These are phyloP conservation scores for Aphaenogaster ashmeadi DNA, from an alignment of 1,140 invertebrate genomes.

Conservation along the genomic window DNA sequence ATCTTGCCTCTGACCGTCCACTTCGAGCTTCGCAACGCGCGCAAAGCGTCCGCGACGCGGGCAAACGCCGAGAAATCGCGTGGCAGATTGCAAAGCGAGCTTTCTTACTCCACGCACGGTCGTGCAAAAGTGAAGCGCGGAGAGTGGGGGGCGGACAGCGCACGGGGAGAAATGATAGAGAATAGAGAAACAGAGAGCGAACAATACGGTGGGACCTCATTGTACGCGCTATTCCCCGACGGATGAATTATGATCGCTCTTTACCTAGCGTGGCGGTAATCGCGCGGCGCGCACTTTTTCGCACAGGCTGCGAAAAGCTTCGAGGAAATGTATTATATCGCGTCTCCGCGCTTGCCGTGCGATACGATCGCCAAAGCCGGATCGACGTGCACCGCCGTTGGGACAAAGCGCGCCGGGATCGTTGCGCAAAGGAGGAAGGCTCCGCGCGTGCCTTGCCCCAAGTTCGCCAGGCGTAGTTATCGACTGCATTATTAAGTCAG, in stretches of 20 bases:
- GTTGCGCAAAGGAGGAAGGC: slow-evolving; percentile 30
- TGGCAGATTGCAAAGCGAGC: background rate
- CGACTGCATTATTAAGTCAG: slow-evolving; percentile 82
- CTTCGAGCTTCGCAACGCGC: slow-evolving; percentile 21
- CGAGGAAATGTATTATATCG: slow-evolving; percentile 49
- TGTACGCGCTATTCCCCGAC: background rate
- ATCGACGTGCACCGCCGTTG: background rate
- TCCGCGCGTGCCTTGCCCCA: slow-evolving; percentile 38
- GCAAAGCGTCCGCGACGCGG: background rate
- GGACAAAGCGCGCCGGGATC: slow-evolving; percentile 7
- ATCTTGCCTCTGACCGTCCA: slow-evolving; percentile 45
- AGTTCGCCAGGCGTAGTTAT: slow-evolving; percentile 74
- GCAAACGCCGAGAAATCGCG: background rate
- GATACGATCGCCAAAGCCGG: slow-evolving; percentile 34
- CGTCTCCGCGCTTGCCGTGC: slow-evolving; percentile 22
- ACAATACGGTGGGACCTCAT: background rate
- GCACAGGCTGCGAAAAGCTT: background rate
- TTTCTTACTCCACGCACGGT: background rate
- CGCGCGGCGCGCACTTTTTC: slow-evolving; percentile 30
- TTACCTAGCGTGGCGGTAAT: background rate
- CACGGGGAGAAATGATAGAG: background rate
- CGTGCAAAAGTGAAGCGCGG: background rate
- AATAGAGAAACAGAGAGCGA: background rate
- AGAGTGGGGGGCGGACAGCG: background rate
- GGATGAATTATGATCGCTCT: slow-evolving; percentile 6